These are phyloP conservation scores for Ceyx cyanopectus DNA, from an alignment of 2,113 vertebrate species.

Conservation along the genomic window DNA sequence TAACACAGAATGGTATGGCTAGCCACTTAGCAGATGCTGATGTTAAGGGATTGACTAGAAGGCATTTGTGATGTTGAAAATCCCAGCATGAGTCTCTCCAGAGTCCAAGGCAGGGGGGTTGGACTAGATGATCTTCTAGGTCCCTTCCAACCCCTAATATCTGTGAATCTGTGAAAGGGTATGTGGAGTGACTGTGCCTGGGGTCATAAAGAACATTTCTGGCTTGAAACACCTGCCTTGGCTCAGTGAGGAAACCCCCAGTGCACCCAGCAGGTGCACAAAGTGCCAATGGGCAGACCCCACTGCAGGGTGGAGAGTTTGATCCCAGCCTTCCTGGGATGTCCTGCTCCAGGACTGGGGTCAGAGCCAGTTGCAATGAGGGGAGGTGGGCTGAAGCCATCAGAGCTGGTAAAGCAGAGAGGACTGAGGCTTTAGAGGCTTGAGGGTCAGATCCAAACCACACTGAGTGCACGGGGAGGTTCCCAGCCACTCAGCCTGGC, in stretches of 20 bases:
- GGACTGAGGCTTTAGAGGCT: not conserved
- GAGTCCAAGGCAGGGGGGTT: not conserved
- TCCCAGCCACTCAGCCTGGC: not conserved
- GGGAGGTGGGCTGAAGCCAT: not conserved
- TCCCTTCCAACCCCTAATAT: too few species aligned
- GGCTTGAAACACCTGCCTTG: not conserved
- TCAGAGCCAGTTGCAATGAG: not conserved
- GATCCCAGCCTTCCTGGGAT: not conserved
- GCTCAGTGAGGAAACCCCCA: not conserved
- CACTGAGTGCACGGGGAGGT: not conserved
- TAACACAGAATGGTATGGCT: conserved; percentile 50
- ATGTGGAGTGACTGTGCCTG: not conserved
- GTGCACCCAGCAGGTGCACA: not conserved
- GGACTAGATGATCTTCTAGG: too few species aligned
- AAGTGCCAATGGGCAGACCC: not conserved
- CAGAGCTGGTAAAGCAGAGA: not conserved
- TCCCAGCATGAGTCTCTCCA: not conserved
- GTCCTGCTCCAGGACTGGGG: not conserved
- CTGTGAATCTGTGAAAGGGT: too few species aligned
- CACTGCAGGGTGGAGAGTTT: not conserved
- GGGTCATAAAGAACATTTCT: not conserved
- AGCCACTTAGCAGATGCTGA: conserved; percentile 12
- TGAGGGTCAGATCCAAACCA: not conserved
- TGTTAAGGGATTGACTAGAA: conserved; percentile 29
- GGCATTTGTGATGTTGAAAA: not conserved